Conservation (phyloP, 2,113 vertebrate species). For the Sapajus apella region DNA sequence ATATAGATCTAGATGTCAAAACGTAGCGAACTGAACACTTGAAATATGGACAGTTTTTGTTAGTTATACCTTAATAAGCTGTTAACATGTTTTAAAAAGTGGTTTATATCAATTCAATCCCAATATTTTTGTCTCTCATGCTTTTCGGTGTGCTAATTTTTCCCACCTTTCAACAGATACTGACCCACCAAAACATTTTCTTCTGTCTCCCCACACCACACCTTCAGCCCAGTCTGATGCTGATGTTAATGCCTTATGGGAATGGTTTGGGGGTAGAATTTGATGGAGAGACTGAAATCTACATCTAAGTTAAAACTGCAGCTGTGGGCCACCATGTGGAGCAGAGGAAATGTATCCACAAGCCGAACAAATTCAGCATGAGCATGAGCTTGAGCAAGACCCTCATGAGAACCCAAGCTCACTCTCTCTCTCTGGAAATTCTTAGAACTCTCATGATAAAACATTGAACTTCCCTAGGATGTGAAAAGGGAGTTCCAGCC, state of each 20-base stretch:
- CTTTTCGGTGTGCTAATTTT: neutral
- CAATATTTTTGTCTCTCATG: neutral
- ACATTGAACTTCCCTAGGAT: neutral
- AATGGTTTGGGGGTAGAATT: neutral
- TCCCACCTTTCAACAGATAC: neutral
- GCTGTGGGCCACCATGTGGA: neutral
- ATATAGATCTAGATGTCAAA: conserved; percentile 11
- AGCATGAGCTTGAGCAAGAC: neutral
- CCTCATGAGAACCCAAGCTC: neutral
- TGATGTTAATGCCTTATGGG: neutral
- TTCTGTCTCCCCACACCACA: neutral
- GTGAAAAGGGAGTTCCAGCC: neutral
- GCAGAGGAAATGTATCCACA: neutral
- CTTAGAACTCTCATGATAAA: neutral
- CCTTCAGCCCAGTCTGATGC: neutral
- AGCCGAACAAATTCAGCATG: neutral
- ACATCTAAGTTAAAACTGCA: neutral
- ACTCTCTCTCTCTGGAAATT: neutral
- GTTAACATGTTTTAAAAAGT: neutral
- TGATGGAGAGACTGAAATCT: neutral
- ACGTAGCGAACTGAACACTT: neutral
- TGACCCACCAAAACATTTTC: neutral
- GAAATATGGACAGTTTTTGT: neutral
- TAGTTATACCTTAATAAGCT: conserved; percentile 32
- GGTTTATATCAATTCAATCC: conserved; percentile 27